Base-by-base conservation (phyloP, 2,797 vertebrate genomes). In the Bovichtus variegatus region DNA sequence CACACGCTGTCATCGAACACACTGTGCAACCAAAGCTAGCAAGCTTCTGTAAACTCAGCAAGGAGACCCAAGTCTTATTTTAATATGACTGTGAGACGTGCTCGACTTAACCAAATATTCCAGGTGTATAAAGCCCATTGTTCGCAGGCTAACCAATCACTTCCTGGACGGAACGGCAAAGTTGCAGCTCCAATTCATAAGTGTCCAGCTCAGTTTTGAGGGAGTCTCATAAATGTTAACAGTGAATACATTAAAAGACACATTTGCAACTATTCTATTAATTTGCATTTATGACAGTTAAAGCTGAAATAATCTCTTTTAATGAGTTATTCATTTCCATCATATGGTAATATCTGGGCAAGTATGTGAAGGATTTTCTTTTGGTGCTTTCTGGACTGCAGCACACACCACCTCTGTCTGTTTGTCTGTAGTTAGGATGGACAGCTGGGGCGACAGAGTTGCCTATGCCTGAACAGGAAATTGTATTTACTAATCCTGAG, bases 271-370 rank as follows among this genome's bases (percentile, higher is more conserved):
- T 63, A 71, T 81, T 65, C 9, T 46, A 47, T 71, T 80, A 8
- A 80, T 89, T 68, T 65, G 54, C 68, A 76, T 77, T 70, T 82
- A 36, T 87, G 60, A 21, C 43, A 61, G 25, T 84, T 78, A 72
- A 80, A 50, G 76, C 71, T 40, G 62, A 74, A 73, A 50, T 59
- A 77, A 88, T 83, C 70, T 68, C 9, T 61, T 84, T 78, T 83
- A 87, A 82, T 74, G 58, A 82, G 38, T 49, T 57, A 31, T 63
- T 82, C 57, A 87, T 80, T 86, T 67, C 57, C 68, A 23, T 85
- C 49, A 71, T 74, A 40, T 47, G 62, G 71, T 59, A 51, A 73
- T 31, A 85, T 85, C 36, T 74, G 62, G 29, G 3, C 36, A 51
- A 65, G 19, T 47, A 53, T 78, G 53, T 29, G 57, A 64, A 54